phyloP scores from a whole-genome alignment of 2,888 invertebrate species.

The Apamea anceps region DNA sequence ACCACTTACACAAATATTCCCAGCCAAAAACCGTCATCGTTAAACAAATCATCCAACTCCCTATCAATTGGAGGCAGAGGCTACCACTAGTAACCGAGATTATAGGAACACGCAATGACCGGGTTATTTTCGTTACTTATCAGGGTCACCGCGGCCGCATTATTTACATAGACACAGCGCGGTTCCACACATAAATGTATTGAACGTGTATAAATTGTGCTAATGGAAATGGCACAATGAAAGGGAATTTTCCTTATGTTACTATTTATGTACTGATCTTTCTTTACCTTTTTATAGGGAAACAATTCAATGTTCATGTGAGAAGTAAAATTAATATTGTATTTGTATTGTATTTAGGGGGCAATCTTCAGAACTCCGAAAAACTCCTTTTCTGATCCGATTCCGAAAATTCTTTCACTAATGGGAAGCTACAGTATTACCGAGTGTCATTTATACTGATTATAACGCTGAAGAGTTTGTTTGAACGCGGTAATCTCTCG shows the following conservation, averaged over 20 bases:
- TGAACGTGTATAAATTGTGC: constrained; percentile 50
- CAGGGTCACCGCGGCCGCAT: constrained; percentile 80
- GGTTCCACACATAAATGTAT: constrained; percentile 65
- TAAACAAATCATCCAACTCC: constrained; percentile 49
- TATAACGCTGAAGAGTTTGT: too few relatives aligned
- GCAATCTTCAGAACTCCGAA: background rate
- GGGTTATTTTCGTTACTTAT: constrained; percentile 87
- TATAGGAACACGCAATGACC: constrained; percentile 77
- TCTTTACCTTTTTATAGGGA: constrained; percentile 4
- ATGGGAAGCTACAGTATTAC: too few relatives aligned
- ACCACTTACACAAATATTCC: constrained; percentile 8
- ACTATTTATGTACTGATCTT: constrained; percentile 8
- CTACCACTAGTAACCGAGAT: constrained; percentile 75
- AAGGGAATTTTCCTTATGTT: constrained; percentile 40
- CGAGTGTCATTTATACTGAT: too few relatives aligned
- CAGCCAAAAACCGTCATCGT: constrained; percentile 8
- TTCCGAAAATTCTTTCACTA: background rate
- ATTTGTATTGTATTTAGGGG: background rate
- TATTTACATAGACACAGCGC: constrained; percentile 75
- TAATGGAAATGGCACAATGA: constrained; percentile 44
- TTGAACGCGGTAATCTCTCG: too few relatives aligned
- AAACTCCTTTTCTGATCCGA: background rate
- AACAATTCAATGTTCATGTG: background rate
- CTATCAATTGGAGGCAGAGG: constrained; percentile 62
- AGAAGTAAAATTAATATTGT: constrained; percentile 3